Conservation (phyloP, 2,113 vertebrate genomes). For the Cisticola juncidis region DNA sequence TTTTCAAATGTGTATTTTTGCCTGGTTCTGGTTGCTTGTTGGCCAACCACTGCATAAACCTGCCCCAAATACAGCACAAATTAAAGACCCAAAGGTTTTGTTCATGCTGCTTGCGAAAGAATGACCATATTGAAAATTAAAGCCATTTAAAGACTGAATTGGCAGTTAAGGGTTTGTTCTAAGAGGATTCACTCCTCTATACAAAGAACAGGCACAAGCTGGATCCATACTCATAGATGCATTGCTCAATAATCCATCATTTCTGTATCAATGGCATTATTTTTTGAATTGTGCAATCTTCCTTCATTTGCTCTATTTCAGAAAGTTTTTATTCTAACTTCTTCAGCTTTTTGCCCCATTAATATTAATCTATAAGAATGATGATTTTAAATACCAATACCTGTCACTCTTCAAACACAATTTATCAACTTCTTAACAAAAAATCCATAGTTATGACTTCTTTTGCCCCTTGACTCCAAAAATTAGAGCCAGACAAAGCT, state of each 20-base stretch:
- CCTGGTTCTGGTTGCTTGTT: not conserved
- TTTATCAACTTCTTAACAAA: conserved; percentile 60
- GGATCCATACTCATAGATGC: not conserved
- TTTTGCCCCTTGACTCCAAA: conserved; percentile 54
- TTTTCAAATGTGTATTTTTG: accelerated
- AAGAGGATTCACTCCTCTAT: accelerated
- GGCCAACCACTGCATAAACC: not conserved
- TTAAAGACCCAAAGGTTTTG: not conserved
- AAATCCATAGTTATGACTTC: conserved; percentile 57
- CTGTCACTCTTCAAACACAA: conserved; percentile 56
- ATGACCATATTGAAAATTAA: not conserved
- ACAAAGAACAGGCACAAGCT: not conserved
- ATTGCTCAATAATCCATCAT: not conserved
- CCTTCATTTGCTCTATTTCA: not conserved
- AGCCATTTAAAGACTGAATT: not conserved
- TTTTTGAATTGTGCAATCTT: not conserved
- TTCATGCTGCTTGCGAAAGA: not conserved
- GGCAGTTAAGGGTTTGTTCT: not conserved
- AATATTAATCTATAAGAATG: conserved; percentile 52
- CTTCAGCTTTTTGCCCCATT: conserved; percentile 22
- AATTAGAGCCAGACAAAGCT: conserved; percentile 53
- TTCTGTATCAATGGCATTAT: not conserved
- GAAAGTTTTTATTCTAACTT: conserved; percentile 6
- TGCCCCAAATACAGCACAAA: not conserved
- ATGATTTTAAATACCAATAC: conserved; percentile 62